These are phyloP conservation scores for Cyclophora albipunctata DNA, from an alignment of 2,888 invertebrate genomes.

Conservation along the genomic window DNA sequence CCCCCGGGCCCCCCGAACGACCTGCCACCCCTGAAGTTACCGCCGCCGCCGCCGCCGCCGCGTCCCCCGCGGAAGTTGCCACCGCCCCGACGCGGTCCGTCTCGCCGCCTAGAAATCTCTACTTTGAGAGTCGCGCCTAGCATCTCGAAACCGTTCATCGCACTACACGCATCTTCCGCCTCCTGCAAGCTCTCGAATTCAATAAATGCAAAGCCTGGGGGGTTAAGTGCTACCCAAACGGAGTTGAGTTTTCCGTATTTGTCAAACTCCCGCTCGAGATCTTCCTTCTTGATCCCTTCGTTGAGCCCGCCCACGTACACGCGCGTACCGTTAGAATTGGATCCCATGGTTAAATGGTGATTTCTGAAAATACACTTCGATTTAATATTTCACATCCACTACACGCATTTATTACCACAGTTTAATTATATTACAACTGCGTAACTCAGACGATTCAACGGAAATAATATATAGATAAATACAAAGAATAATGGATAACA, in stretches of 20 bases:
- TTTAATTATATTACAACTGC: not conserved
- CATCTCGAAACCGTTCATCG: slow-evolving; percentile 90
- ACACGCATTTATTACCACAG: not conserved
- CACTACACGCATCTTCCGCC: slow-evolving; percentile 92
- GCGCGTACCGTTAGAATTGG: slow-evolving; percentile 78
- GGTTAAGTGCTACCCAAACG: slow-evolving; percentile 95
- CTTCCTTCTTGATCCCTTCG: slow-evolving; percentile 93
- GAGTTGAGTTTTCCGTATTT: slow-evolving; percentile 94
- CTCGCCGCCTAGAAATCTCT: slow-evolving; percentile 89
- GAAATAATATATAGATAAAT: slow-evolving; percentile 48
- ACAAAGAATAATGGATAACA: slow-evolving; percentile 60
- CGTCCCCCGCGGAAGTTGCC: slow-evolving; percentile 62
- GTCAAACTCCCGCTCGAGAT: slow-evolving; percentile 91
- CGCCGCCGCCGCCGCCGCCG: slow-evolving; percentile 63
- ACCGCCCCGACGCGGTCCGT: slow-evolving; percentile 80
- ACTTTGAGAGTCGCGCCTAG: slow-evolving; percentile 91
- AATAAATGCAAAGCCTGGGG: slow-evolving; percentile 95
- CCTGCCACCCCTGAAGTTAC: slow-evolving; percentile 65
- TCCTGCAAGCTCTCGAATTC: slow-evolving; percentile 92
- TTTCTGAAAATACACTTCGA: slow-evolving; percentile 28
- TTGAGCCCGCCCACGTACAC: slow-evolving; percentile 93
- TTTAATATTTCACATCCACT: not conserved
- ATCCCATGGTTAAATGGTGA: slow-evolving; percentile 63
- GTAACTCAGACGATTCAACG: slow-evolving; percentile 5
- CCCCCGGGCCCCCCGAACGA: slow-evolving; percentile 69